These are phyloP conservation scores for Odontophorus gujanensis DNA, from an alignment of 2,113 vertebrate genomes.

Conservation along the genomic window DNA sequence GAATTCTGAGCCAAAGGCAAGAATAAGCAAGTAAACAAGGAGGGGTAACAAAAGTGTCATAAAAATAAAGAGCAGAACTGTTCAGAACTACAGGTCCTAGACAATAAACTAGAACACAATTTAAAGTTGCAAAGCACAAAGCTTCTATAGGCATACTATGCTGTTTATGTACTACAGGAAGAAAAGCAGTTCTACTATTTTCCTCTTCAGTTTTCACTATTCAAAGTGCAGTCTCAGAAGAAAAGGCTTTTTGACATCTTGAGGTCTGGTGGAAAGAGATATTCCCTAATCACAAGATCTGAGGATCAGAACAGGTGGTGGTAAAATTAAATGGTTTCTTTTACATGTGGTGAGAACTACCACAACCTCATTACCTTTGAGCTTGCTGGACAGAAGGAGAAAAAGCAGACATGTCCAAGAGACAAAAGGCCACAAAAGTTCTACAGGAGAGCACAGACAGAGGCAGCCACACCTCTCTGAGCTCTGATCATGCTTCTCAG, in stretches of 20 bases:
- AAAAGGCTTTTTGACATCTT: not conserved
- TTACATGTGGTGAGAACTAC: not conserved
- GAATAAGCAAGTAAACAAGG: not conserved
- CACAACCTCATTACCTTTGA: not conserved
- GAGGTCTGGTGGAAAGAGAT: not conserved
- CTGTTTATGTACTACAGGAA: not conserved
- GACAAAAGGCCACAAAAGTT: fast-evolving
- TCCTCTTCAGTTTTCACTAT: not conserved
- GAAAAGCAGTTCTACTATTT: not conserved
- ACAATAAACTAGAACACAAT: not conserved
- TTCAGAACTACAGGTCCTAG: not conserved
- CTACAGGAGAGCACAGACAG: not conserved
- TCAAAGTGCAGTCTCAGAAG: not conserved
- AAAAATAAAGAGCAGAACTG: not conserved
- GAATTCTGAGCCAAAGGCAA: not conserved
- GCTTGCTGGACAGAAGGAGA: not conserved
- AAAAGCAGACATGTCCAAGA: not conserved
- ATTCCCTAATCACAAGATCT: fast-evolving
- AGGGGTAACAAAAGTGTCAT: not conserved
- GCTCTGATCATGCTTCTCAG: not conserved
- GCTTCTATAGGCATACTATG: not conserved
- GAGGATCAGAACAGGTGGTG: not conserved
- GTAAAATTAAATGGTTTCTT: not conserved
- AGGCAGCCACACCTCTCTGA: fast-evolving
- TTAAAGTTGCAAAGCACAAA: not conserved